Evolutionary conservation across 2,113 vertebrate genomes (phyloP), one percentile per base, ranked within the genome.

Genomic region (Polypterus bichir): DNA sequence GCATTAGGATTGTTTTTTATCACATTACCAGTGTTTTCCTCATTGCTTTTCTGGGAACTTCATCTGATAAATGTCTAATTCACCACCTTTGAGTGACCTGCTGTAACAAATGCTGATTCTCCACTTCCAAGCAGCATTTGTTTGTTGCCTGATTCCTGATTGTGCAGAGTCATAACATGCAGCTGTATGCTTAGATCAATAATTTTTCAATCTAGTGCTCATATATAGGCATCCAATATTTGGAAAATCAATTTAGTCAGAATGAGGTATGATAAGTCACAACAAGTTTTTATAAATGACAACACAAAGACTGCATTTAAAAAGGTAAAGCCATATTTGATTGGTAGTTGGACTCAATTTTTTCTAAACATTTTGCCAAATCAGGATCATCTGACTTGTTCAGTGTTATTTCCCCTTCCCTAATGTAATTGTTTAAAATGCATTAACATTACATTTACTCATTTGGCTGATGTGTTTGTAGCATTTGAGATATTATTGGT

Each of bases 161-260:
- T 4, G 9, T 57, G 56, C 56, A 55, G 27, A 44, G 27, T 57
- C 56, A 57, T 44, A 57, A 57, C 9, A 57, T 57, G 5, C 56
- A 9, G 5, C n/a, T 57, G 27, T 57, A 57, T 57, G 46, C 56
- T 5, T 27, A 44, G 56, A 57, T 57, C 27, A 44, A 57, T 57
- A 57, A 6, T 11, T 44, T 57, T 57, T 11, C 56, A 57, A 57
- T 57, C 56, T 57, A 6, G 56, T 57, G 46, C 27, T 44, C 4
- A 7, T 57, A 57, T 44, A 44, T 57, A 57, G 56, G 56, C 56
- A 11, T 27, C 27, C 27, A 44, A 57, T 57, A 57, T 44, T 57
- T 45, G 44, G 9, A 44, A 11, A 57, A 57, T 57, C 56, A 57
- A 44, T 57, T 4, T 4, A 57, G 56, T 57, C 56, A 57, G 46